Conservation (phyloP, 2,888 invertebrate species). For the Petrolisthes manimaculis region DNA sequence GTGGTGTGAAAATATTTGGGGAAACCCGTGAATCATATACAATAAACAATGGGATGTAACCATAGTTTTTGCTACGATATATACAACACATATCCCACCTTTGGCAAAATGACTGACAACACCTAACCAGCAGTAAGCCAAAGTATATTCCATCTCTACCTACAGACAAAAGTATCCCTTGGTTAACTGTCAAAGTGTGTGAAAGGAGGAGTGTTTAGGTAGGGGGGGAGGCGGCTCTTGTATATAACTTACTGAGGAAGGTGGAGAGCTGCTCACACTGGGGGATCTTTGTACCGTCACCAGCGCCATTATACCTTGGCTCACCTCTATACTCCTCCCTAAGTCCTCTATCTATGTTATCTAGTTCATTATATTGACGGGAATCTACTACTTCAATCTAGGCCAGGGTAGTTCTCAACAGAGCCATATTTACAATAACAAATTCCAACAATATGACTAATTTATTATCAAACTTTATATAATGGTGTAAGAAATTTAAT, state of each 20-base stretch:
- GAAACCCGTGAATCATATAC: too few species aligned
- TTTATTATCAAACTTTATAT: background rate
- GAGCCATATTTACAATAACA: slow-evolving; percentile 56
- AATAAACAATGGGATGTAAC: too few species aligned
- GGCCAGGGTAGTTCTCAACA: slow-evolving; percentile 32
- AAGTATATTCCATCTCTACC: background rate
- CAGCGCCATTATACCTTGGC: slow-evolving; percentile 51
- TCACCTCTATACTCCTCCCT: slow-evolving; percentile 15
- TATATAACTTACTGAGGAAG: slow-evolving; percentile 56
- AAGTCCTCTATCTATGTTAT: background rate
- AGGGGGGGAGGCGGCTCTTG: background rate
- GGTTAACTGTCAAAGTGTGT: background rate
- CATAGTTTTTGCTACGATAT: too few species aligned
- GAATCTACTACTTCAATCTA: slow-evolving; percentile 15
- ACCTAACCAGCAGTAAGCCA: background rate
- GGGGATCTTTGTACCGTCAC: slow-evolving; percentile 65
- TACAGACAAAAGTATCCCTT: too few species aligned
- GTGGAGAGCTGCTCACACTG: slow-evolving; percentile 63
- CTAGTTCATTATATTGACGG: slow-evolving; percentile 25
- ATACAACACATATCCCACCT: too few species aligned
- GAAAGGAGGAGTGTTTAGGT: background rate
- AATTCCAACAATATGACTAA: slow-evolving; percentile 54
- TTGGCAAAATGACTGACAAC: too few species aligned
- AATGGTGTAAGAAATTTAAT: background rate
- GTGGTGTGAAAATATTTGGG: too few species aligned